Conservation (phyloP, 2,113 vertebrate species). For the Chauna torquata region DNA sequence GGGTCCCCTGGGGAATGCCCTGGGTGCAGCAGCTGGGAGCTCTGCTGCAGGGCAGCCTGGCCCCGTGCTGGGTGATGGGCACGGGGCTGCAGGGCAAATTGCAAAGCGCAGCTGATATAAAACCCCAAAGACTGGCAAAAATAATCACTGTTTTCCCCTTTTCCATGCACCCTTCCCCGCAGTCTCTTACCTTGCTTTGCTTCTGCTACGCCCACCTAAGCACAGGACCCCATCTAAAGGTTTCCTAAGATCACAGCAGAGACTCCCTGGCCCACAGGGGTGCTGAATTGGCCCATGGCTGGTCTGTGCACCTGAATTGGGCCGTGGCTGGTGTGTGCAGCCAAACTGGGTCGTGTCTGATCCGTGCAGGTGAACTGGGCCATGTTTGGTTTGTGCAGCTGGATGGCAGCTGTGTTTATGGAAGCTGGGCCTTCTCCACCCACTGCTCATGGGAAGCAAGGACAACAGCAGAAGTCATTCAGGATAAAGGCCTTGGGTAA, state of each 20-base stretch:
- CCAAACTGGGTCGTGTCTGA: background rate
- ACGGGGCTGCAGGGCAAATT: background rate
- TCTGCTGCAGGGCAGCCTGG: background rate
- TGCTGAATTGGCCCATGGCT: background rate
- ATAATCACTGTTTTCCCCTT: background rate
- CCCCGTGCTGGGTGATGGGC: background rate
- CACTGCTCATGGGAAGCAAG: background rate
- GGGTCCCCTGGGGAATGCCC: background rate
- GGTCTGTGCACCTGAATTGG: background rate
- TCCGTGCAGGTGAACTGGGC: background rate
- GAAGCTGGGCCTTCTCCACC: background rate
- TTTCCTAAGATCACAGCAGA: background rate
- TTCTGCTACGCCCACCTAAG: background rate
- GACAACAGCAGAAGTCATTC: background rate
- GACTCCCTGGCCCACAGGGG: background rate
- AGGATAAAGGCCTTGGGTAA: background rate
- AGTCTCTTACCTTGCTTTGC: background rate
- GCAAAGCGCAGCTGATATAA: accelerated
- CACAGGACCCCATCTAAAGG: background rate
- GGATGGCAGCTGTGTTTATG: background rate
- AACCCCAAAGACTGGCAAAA: background rate
- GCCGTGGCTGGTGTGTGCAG: background rate
- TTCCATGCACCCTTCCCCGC: background rate
- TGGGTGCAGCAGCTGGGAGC: background rate
- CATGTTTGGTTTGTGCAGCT: background rate